A percentile compares a stretch with the other conserved stretches of the same genome.
Conservation (phyloP, 1,140 invertebrate species). For the Polypedilum pembai region DNA sequence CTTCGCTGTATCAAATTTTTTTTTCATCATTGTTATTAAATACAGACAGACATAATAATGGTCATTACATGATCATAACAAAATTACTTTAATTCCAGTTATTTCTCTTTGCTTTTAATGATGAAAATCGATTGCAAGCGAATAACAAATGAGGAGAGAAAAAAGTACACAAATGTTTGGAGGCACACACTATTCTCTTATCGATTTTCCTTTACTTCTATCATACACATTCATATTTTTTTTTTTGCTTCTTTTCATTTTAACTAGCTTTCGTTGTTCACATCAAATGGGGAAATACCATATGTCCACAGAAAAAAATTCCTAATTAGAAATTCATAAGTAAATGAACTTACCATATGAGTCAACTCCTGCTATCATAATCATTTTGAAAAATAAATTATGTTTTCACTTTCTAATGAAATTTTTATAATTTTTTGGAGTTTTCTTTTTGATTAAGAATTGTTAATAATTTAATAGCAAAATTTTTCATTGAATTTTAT, state of each 20-base stretch:
- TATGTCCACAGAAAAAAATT: background rate
- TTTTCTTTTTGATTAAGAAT: no score
- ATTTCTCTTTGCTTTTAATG: no score
- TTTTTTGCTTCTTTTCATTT: background rate
- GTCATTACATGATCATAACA: no score
- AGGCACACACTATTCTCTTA: background rate
- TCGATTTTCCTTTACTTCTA: background rate
- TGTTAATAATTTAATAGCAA: background rate
- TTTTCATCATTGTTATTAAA: no score
- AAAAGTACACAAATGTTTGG: background rate
- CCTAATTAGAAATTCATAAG: background rate
- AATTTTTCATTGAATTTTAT: background rate
- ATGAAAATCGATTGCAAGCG: background rate
- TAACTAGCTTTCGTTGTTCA: background rate
- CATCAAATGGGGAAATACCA: background rate
- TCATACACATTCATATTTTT: background rate
- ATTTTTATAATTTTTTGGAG: background rate
- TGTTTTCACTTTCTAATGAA: background rate
- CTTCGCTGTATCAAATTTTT: no score
- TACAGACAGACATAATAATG: no score
- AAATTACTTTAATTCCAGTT: no score
- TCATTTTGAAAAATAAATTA: background rate
- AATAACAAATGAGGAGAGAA: background rate
- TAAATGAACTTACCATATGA: constrained; percentile 22
- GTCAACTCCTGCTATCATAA: constrained; percentile 22